Percentiles rank a stretch among this genome's conserved stretches.
phyloP scores from a whole-genome alignment of 2,888 invertebrate species.

The Belgica antarctica region DNA sequence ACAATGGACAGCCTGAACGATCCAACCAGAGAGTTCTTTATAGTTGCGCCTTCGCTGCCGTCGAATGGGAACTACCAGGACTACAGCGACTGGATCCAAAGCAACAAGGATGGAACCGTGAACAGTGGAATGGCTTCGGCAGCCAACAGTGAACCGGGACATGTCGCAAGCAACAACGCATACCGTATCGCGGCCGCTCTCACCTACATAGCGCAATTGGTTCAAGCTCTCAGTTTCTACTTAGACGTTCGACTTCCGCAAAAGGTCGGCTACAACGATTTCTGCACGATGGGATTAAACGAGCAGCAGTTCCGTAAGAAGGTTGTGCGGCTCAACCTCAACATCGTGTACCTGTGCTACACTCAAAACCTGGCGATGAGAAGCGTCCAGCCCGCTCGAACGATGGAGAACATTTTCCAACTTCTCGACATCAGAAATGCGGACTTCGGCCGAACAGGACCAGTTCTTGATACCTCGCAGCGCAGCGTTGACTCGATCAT shows the following conservation, averaged over 20 bases:
- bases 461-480: constrained; percentile 57
- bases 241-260: constrained; percentile 79
- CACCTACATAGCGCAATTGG: constrained; percentile 81
- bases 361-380: constrained; percentile 69
- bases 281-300: constrained; percentile 69
- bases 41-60: constrained; percentile 81
- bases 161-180: constrained; percentile 62
- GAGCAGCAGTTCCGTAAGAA: constrained; percentile 71
- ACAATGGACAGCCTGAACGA: constrained; percentile 64
- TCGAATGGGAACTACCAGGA: constrained; percentile 80
- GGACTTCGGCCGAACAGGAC: constrained; percentile 70
- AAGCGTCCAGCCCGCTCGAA: constrained; percentile 65
- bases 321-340: constrained; percentile 76
- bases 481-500: constrained; percentile 61
- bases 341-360: constrained; percentile 74
- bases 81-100: constrained; percentile 73
- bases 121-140: constrained; percentile 50
- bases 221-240: constrained; percentile 77
- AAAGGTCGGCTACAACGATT: constrained; percentile 75
- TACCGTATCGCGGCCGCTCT: constrained; percentile 77
- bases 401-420: constrained; percentile 69
- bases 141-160: constrained; percentile 46
- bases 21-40: constrained; percentile 60
- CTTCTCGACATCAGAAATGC: constrained; percentile 61
- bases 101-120: constrained; percentile 51